Evolutionary conservation across 2,113 vertebrate species (phyloP).

Genomic region (Platysternon megacephalum): DNA sequence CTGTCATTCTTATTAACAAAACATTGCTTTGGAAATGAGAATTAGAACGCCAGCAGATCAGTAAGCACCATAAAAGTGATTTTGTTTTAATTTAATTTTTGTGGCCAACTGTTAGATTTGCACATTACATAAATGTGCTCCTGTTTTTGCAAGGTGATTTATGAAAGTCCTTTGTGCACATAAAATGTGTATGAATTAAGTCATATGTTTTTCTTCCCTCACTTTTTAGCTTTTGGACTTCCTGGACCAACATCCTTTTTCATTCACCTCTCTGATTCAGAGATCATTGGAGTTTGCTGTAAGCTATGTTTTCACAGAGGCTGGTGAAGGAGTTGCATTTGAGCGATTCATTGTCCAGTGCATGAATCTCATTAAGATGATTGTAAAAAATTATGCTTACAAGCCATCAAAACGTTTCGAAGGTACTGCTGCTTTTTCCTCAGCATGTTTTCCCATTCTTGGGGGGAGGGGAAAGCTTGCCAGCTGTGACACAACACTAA

Average conservation of each 20-base stretch:
- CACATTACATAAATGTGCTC: not conserved
- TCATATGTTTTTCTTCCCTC: not conserved
- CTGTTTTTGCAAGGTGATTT: not conserved
- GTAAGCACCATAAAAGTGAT: not conserved
- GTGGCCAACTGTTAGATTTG: not conserved
- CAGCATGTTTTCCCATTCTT: not conserved
- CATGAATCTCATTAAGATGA: slow-evolving; percentile 99
- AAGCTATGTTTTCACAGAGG: slow-evolving; percentile 94
- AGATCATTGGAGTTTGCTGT: slow-evolving; percentile 94
- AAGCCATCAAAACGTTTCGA: slow-evolving; percentile 96
- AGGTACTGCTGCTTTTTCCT: slow-evolving; percentile 78
- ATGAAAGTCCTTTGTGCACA: not conserved
- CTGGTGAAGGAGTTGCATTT: slow-evolving; percentile 91
- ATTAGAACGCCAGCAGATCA: not conserved
- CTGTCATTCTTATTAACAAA: not conserved
- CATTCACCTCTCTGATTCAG: slow-evolving; percentile 94
- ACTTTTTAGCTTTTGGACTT: slow-evolving; percentile 91
- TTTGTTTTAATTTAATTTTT: not conserved
- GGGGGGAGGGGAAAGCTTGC: not conserved
- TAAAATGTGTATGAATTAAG: not conserved
- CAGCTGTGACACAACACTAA: not conserved
- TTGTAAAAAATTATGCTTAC: slow-evolving; percentile 96
- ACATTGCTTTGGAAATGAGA: not conserved
- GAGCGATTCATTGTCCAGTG: slow-evolving; percentile 97
- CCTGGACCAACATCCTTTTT: slow-evolving; percentile 93